A percentile compares a stretch with the other conserved stretches of the same genome.
Evolutionary conservation across 2,888 invertebrate species (phyloP).

Genomic region (Himalopsyche japonica): DNA sequence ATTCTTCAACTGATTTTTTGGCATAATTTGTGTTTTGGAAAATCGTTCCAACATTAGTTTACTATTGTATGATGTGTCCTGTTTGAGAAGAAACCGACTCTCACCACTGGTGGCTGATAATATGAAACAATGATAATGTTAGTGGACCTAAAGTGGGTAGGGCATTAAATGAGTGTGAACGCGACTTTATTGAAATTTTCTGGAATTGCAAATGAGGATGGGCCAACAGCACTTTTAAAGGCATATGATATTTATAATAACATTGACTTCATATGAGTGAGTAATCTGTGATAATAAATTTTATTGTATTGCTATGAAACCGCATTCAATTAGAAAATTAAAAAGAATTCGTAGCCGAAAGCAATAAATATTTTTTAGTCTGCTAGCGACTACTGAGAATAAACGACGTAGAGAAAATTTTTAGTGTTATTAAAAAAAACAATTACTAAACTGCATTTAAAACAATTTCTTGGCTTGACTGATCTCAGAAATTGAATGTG

Average conservation of each 20-base stretch:
- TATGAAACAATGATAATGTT: constrained; percentile 36
- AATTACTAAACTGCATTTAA: too few relatives aligned
- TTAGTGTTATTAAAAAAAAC: too few relatives aligned
- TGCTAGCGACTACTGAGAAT: too few relatives aligned
- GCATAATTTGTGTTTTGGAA: neutral
- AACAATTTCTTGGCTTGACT: too few relatives aligned
- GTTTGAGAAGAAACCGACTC: neutral
- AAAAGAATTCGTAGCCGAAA: too few relatives aligned
- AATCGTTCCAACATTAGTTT: neutral
- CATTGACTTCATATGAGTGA: neutral
- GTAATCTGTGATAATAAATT: neutral
- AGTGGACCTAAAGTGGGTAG: constrained; percentile 33
- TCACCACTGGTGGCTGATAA: constrained; percentile 21
- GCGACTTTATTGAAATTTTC: constrained; percentile 38
- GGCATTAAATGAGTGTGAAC: constrained; percentile 36
- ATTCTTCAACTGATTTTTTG: too few relatives aligned
- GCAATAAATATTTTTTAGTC: too few relatives aligned
- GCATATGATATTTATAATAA: neutral
- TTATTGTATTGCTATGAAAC: too few relatives aligned
- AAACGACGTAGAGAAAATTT: too few relatives aligned
- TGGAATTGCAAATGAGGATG: constrained; percentile 37
- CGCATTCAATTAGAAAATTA: too few relatives aligned
- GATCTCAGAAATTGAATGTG: too few relatives aligned
- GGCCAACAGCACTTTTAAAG: neutral
- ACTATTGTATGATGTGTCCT: neutral